A percentile compares a stretch with the other conserved stretches of the same genome.
These are phyloP conservation scores for Campodea augens DNA, from an alignment of 1,140 invertebrate species.

Conservation along the genomic window DNA sequence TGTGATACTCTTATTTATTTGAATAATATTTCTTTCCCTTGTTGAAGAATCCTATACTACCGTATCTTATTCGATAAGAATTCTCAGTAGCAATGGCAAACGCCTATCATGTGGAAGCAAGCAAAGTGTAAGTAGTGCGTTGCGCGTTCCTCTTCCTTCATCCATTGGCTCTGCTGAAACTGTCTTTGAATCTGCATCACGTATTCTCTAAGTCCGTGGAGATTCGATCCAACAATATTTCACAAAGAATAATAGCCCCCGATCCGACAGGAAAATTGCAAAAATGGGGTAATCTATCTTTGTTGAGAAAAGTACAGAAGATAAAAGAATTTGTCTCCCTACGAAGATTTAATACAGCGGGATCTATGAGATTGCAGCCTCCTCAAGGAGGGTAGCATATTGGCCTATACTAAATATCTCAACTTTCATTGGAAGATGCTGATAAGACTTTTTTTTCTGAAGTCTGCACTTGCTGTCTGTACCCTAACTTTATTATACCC, in stretches of 20 bases:
- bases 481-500: too few species aligned
- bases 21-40: too few species aligned
- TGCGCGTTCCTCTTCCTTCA: background rate
- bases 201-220: conserved; percentile 15
- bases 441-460: too few species aligned
- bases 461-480: too few species aligned
- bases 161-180: background rate
- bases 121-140: too few species aligned
- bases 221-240: conserved; percentile 18
- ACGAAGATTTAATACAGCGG: conserved; percentile 16
- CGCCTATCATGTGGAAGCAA: too few species aligned
- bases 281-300: conserved; percentile 21
- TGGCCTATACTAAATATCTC: background rate
- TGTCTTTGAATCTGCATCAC: background rate
- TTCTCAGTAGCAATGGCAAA: too few species aligned
- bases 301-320: conserved; percentile 20
- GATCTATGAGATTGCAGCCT: conserved; percentile 3
- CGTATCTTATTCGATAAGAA: too few species aligned
- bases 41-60: too few species aligned
- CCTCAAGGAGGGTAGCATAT: background rate
- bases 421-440: background rate
- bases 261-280: conserved; percentile 20
- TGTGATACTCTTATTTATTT: too few species aligned
- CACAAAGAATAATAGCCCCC: conserved; percentile 17
- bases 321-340: conserved; percentile 21